Conservation (phyloP, 2,888 invertebrate genomes). For the Scaptomyza caliginosa region DNA sequence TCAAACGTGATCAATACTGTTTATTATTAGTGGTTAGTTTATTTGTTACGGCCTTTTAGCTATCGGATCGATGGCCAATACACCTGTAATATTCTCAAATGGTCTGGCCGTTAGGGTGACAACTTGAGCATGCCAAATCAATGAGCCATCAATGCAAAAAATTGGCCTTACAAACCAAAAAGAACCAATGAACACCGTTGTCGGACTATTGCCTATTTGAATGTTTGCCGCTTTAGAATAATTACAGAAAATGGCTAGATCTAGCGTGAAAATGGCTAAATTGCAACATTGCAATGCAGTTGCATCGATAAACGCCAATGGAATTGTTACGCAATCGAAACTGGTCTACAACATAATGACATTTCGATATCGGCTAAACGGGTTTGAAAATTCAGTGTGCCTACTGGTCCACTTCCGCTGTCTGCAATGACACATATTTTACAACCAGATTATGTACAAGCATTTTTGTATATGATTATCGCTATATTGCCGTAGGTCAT, state of each 20-base stretch:
- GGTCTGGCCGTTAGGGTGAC: slow-evolving; percentile 16
- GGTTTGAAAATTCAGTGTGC: slow-evolving; percentile 30
- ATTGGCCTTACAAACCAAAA: neutral
- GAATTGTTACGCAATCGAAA: slow-evolving; percentile 49
- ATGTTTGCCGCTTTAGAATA: neutral
- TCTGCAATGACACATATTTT: slow-evolving; percentile 44
- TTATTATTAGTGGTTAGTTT: slow-evolving; percentile 52
- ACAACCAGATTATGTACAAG: slow-evolving; percentile 10
- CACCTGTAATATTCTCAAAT: slow-evolving; percentile 48
- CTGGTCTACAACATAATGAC: slow-evolving; percentile 34
- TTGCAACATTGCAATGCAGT: neutral
- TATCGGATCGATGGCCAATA: slow-evolving; percentile 47
- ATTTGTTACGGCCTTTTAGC: slow-evolving; percentile 16
- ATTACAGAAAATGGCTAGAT: neutral
- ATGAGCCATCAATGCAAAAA: neutral
- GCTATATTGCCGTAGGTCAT: slow-evolving; percentile 70
- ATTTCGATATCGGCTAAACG: slow-evolving; percentile 35
- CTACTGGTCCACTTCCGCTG: slow-evolving; percentile 52
- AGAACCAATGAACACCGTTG: too few species aligned
- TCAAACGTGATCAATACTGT: slow-evolving; percentile 63
- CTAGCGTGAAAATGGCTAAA: neutral
- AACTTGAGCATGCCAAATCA: slow-evolving; percentile 14
- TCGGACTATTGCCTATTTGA: too few species aligned
- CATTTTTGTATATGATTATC: slow-evolving; percentile 1
- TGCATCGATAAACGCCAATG: slow-evolving; percentile 22